These are phyloP conservation scores for Climacteris rufus DNA, from an alignment of 2,113 vertebrate species.

Conservation along the genomic window DNA sequence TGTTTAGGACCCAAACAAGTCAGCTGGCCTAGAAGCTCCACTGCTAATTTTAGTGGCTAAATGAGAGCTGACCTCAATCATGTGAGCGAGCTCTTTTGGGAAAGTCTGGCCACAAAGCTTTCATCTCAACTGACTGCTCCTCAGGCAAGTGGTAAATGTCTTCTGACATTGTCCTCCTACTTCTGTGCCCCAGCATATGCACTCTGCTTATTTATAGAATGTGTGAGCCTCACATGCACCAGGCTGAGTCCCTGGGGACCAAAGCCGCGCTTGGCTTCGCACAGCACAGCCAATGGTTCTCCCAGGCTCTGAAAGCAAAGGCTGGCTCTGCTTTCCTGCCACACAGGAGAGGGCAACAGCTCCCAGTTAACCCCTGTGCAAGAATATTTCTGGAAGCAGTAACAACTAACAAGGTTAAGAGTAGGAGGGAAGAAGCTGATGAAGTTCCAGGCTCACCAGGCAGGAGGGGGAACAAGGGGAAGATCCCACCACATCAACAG, in stretches of 20 bases:
- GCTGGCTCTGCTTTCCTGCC: not conserved
- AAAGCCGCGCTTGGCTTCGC: rapidly evolving
- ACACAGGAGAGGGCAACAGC: not conserved
- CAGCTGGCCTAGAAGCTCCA: not conserved
- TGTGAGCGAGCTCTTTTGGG: not conserved
- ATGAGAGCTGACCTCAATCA: not conserved
- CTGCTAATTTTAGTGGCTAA: not conserved
- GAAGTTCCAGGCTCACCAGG: rapidly evolving
- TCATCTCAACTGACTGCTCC: not conserved
- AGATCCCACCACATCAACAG: rapidly evolving
- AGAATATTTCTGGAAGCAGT: not conserved
- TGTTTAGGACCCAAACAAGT: not conserved
- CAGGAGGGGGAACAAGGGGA: not conserved
- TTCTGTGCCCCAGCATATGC: not conserved
- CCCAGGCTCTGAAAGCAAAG: not conserved
- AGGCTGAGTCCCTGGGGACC: not conserved
- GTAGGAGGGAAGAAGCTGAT: not conserved
- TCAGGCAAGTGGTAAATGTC: not conserved
- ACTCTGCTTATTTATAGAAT: not conserved
- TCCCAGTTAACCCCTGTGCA: not conserved
- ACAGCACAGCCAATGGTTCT: rapidly evolving
- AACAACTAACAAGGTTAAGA: not conserved
- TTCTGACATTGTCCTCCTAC: not conserved
- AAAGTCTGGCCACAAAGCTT: not conserved
- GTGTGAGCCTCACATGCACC: not conserved